Conservation (phyloP, 2,113 vertebrate species). For the Epinephelus fuscoguttatus region DNA sequence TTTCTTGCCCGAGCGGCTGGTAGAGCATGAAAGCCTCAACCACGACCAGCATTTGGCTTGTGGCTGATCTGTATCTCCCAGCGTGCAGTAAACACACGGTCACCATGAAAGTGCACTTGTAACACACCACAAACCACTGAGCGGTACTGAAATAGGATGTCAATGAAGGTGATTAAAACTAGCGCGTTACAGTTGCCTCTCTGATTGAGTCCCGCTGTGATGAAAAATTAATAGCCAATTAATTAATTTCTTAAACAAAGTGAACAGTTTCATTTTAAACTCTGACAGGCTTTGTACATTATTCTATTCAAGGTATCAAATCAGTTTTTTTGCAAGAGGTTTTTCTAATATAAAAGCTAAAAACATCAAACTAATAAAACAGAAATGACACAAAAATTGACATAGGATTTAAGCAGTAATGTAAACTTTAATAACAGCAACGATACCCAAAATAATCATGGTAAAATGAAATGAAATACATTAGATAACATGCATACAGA, state of each 20-base stretch:
- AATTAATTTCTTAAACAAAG: conserved; percentile 16
- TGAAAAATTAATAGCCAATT: conserved; percentile 11
- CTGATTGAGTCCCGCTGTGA: conserved; percentile 1
- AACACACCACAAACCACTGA: conserved; percentile 49
- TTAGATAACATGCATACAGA: background rate
- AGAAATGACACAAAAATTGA: background rate
- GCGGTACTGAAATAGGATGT: conserved; percentile 20
- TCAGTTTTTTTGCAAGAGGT: background rate
- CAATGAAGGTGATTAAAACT: conserved; percentile 27
- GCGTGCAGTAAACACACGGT: conserved; percentile 59
- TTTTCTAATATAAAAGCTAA: background rate
- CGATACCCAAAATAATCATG: background rate
- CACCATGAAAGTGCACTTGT: conserved; percentile 31
- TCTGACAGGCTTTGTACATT: background rate
- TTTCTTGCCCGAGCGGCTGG: conserved; percentile 38
- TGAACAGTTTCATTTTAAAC: background rate
- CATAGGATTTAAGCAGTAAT: background rate
- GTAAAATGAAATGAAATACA: background rate
- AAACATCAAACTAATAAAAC: background rate
- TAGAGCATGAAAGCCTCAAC: conserved; percentile 39
- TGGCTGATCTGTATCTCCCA: conserved; percentile 52
- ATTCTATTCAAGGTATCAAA: background rate
- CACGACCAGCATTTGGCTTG: conserved; percentile 44
- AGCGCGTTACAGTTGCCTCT: background rate
- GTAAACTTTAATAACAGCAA: background rate